A percentile compares a stretch with the other conserved stretches of the same genome.
Conservation (phyloP, 2,888 invertebrate species). For the Himalopsyche anomala region DNA sequence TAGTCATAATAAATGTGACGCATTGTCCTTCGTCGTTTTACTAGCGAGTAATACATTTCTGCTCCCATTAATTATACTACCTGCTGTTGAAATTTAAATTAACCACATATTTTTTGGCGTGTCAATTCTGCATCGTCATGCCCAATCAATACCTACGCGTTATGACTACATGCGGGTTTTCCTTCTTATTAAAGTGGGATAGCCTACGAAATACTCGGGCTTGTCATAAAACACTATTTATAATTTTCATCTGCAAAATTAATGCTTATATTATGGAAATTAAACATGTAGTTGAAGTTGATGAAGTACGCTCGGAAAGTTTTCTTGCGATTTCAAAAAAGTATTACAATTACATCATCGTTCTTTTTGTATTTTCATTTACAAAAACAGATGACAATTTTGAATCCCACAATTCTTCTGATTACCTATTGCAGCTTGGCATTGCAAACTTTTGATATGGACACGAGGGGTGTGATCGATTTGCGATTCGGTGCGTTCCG, state of each 20-base stretch:
- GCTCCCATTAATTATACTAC: neutral
- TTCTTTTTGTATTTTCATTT: neutral
- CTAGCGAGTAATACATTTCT: neutral
- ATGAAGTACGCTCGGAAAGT: neutral
- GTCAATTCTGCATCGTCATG: neutral
- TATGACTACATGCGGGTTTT: neutral
- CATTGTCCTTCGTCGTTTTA: conserved; percentile 12
- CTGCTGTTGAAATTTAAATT: neutral
- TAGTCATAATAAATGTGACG: conserved; percentile 1
- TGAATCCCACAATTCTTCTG: neutral
- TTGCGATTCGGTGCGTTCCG: conserved; percentile 28
- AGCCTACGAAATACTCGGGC: neutral
- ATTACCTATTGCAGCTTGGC: neutral
- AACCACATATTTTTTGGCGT: neutral
- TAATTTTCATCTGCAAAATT: neutral
- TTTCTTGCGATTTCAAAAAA: neutral
- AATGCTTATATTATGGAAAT: neutral
- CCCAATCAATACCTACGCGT: neutral
- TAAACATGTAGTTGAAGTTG: neutral
- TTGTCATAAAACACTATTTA: neutral
- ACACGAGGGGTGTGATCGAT: conserved; percentile 5
- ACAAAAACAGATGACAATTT: neutral
- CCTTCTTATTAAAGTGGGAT: neutral
- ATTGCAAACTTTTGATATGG: neutral
- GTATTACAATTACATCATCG: neutral